Evolutionary conservation across 2,888 invertebrate species (phyloP).

Genomic region (Protonemura montana): DNA sequence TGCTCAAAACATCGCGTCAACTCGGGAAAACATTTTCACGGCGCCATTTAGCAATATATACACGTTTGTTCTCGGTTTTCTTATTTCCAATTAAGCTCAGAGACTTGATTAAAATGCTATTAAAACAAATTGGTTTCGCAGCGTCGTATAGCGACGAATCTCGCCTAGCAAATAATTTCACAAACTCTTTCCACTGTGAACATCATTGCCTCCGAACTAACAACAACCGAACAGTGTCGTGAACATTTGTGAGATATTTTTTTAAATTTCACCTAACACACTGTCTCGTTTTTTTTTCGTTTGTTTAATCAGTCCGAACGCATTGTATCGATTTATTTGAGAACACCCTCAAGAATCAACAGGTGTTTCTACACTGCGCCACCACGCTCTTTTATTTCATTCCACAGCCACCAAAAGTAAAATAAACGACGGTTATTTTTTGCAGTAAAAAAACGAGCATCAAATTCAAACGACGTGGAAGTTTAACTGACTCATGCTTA

Average conservation of each 20-base stretch:
- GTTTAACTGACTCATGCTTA: no score
- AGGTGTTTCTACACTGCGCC: not conserved
- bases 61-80: not conserved
- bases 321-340: not conserved
- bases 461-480: no score
- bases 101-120: not conserved
- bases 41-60: not conserved
- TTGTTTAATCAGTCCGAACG: not conserved
- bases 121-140: not conserved
- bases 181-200: not conserved
- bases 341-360: not conserved
- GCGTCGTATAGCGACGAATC: not conserved
- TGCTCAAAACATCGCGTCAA: not conserved
- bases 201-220: not conserved
- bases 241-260: no score
- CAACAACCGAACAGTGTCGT: not conserved
- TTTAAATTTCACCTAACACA: no score
- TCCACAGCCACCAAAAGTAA: no score
- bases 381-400: not conserved
- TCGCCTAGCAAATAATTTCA: not conserved
- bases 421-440: no score
- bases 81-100: not conserved
- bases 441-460: no score
- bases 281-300: not conserved
- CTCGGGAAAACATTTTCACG: not conserved